phyloP scores from a whole-genome alignment of 2,888 invertebrate genomes.

The Masnerella sp. region DNA sequence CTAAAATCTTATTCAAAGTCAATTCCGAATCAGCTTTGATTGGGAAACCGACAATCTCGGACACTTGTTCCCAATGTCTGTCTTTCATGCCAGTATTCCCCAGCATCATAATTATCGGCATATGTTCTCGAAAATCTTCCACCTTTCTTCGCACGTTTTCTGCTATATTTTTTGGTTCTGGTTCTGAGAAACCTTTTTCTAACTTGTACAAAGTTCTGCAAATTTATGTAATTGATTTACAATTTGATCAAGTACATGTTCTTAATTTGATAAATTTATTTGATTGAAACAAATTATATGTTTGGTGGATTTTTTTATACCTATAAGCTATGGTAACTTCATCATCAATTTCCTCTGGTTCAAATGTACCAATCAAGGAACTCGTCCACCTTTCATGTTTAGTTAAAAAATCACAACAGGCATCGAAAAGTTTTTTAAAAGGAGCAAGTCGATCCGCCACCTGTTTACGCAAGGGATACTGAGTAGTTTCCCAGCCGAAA shows the following conservation, averaged over 20 bases:
- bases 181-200: constrained; percentile 91
- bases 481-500: constrained; percentile 93
- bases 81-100: constrained; percentile 96
- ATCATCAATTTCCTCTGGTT: constrained; percentile 93
- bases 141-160: constrained; percentile 84
- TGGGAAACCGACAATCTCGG: constrained; percentile 94
- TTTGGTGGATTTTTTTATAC: constrained; percentile 53
- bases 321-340: constrained; percentile 82
- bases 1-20: constrained; percentile 90
- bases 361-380: constrained; percentile 85
- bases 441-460: constrained; percentile 89
- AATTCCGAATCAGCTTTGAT: constrained; percentile 90
- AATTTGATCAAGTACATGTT: too few species aligned
- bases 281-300: too few species aligned
- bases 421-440: constrained; percentile 92
- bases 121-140: constrained; percentile 89
- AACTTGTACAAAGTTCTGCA: constrained; percentile 89
- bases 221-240: constrained; percentile 9
- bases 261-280: too few species aligned
- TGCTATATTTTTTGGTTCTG: constrained; percentile 86
- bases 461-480: constrained; percentile 90
- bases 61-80: constrained; percentile 95
- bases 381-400: constrained; percentile 93
- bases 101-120: constrained; percentile 93
- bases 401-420: constrained; percentile 88